Evolutionary conservation across 1,140 invertebrate genomes (phyloP), one percentile per base, ranked within the genome.

Genomic region (Zaprionus ornatus): DNA sequence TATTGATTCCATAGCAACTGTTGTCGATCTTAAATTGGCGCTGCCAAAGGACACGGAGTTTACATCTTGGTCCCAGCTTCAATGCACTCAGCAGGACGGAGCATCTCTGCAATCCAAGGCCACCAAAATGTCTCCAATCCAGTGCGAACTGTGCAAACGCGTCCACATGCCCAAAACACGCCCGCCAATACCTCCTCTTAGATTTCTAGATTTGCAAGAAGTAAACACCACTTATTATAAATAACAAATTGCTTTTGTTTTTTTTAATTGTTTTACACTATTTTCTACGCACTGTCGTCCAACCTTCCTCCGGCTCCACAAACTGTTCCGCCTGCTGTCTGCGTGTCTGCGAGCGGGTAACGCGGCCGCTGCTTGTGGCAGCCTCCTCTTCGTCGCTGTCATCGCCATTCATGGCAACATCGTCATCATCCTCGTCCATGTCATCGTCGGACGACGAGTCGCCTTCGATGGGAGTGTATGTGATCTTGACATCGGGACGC

Each of bases 1-100:
- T 79, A 94, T 97, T 32, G 94, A 97, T 92, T 95, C 95, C 74
- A 82, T 95, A 17, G 93, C 93, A 61, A 96, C 97, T 3, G 95
- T 98, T 63, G 95, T 91, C 52, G 97, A 98, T 94, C 79, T 79
- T 1, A 77, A 82, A 23, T 29, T 91, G n/a, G 57, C 57, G 5
- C 48, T 91, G 2, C 76, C 75, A 5, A 90, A 82, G 12, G 80
- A 68, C 4, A 27, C 55, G 1, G 15, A 71, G 37, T 88, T 87
- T 15, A 59, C 69, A 13, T 78, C 71, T 4, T 90, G 87, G 87
- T 74, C 77, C 0, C 82, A 91, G 55, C 45, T 79, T 3, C 23
- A 79, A 45, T 27, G 0, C 10, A 3, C 19, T 1, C 21, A 66
- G 12, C 45, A 61, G 25, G 5, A 55, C 0, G 25, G 21, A 10